These are phyloP conservation scores for Anguilla megastoma DNA, from an alignment of 2,797 vertebrate species.

Conservation along the genomic window DNA sequence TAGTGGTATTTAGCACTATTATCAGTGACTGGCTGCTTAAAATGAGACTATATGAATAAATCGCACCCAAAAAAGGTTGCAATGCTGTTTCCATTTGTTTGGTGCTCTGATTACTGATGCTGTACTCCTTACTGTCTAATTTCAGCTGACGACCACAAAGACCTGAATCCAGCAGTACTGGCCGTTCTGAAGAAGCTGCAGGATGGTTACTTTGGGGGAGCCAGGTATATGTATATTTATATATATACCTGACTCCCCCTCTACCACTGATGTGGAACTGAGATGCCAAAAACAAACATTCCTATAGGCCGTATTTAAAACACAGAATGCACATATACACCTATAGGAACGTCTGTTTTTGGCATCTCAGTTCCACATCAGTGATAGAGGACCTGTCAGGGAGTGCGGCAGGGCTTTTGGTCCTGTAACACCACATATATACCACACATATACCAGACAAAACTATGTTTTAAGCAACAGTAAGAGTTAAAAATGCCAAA, in stretches of 20 bases:
- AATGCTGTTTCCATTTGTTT: background rate
- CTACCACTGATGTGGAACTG: no score
- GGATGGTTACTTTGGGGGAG: constrained; percentile 95
- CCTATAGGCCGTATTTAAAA: no score
- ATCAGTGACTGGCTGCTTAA: background rate
- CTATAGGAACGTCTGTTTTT: constrained; percentile 56
- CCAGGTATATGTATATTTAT: constrained; percentile 52
- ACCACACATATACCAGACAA: no score
- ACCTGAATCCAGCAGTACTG: constrained; percentile 84
- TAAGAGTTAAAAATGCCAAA: no score
- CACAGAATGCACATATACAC: no score
- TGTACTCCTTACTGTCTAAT: constrained; percentile 48
- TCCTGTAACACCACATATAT: no score
- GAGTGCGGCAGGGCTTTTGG: no score
- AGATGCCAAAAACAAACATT: constrained; percentile 56
- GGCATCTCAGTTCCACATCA: no score
- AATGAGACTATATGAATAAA: background rate
- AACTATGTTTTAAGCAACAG: no score
- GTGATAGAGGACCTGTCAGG: no score
- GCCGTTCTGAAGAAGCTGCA: constrained; percentile 89
- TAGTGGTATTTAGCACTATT: background rate
- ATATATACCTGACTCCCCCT: no score
- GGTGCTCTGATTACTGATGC: background rate
- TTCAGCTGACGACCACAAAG: constrained; percentile 78
- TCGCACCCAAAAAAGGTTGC: background rate